Percentiles rank a stretch among this genome's conserved stretches.
phyloP scores from a whole-genome alignment of 2,888 invertebrate genomes.

The Pheosia gnoma region DNA sequence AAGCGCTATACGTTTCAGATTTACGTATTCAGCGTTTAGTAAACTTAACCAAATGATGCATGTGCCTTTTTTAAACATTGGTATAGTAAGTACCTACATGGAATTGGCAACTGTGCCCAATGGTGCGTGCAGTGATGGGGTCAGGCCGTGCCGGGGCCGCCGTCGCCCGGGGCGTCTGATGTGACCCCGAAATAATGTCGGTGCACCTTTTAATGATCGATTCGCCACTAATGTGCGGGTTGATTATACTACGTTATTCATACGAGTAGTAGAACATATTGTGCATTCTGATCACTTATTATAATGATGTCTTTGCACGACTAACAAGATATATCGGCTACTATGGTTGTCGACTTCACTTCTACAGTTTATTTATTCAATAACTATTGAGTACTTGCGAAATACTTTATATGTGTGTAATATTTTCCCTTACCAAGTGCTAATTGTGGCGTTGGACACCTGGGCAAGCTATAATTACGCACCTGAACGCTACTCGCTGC shows the following conservation, averaged over 20 bases:
- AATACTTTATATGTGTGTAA: too few species aligned
- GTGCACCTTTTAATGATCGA: conserved; percentile 73
- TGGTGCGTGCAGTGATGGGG: conserved; percentile 38
- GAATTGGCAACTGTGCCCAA: conserved; percentile 21
- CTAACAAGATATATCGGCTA: too few species aligned
- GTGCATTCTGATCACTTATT: too few species aligned
- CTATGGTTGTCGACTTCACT: too few species aligned
- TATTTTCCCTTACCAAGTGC: too few species aligned
- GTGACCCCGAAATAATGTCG: conserved; percentile 49
- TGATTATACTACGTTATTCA: conserved; percentile 7
- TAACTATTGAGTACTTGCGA: too few species aligned
- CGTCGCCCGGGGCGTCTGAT: conserved; percentile 39
- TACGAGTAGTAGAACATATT: neutral
- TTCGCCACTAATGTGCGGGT: conserved; percentile 33
- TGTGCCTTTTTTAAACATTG: too few species aligned
- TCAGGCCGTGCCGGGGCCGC: conserved; percentile 46
- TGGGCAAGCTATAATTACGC: neutral
- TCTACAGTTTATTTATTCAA: too few species aligned
- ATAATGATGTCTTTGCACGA: too few species aligned
- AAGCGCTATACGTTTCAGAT: too few species aligned
- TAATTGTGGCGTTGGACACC: neutral
- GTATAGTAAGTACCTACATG: conserved; percentile 7
- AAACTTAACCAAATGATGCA: too few species aligned
- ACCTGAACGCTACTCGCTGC: neutral
- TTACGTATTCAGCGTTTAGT: too few species aligned